Conservation (phyloP, 1,140 invertebrate genomes). For the Bradynema listronoti region DNA sequence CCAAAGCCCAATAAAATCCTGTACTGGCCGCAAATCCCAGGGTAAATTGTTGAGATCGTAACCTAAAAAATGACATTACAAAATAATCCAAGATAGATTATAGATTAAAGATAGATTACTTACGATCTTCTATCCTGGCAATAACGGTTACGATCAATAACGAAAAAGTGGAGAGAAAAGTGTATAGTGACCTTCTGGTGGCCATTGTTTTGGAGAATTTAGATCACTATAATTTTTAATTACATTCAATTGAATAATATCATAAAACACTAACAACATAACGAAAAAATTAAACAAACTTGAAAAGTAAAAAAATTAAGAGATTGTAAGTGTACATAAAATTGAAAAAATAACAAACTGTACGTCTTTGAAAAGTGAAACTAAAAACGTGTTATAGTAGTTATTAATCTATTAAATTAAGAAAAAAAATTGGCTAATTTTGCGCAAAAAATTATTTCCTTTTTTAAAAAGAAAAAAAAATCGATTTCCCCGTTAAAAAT, state of each 20-base stretch:
- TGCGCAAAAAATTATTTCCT: not conserved
- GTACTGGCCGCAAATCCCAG: slow-evolving; percentile 50
- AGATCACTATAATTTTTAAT: too few species aligned
- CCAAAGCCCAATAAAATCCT: slow-evolving; percentile 56
- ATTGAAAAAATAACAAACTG: not conserved
- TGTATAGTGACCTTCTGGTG: too few species aligned
- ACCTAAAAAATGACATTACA: slow-evolving; percentile 25
- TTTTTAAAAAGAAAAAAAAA: not conserved
- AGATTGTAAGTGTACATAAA: not conserved
- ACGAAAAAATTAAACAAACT: not conserved
- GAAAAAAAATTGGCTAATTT: not conserved
- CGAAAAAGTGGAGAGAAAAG: too few species aligned
- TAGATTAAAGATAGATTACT: slow-evolving; percentile 3
- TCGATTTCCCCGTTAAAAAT: not conserved
- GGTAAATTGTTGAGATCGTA: slow-evolving; percentile 53
- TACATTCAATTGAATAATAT: too few species aligned
- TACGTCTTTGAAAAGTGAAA: not conserved
- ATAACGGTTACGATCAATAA: too few species aligned
- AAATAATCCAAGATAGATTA: too few species aligned
- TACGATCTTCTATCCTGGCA: slow-evolving; percentile 40
- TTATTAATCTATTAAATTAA: not conserved
- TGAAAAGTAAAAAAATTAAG: not conserved
- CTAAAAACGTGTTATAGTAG: not conserved
- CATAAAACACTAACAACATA: not conserved
- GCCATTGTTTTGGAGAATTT: too few species aligned